These are phyloP conservation scores for Cloeon dipterum DNA, from an alignment of 2,888 invertebrate genomes.

Conservation along the genomic window DNA sequence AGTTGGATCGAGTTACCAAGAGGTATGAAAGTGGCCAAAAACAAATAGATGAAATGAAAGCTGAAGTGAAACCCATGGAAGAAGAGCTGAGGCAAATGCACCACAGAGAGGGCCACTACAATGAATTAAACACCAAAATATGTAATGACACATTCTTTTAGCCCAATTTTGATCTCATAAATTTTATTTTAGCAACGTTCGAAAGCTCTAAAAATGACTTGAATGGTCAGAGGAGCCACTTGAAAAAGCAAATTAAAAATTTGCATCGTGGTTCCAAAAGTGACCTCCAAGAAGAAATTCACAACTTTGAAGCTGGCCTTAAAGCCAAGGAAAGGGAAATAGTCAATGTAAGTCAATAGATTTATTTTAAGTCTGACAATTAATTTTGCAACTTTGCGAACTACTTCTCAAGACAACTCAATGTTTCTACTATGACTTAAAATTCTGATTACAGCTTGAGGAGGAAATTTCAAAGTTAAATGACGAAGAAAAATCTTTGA, in stretches of 20 bases:
- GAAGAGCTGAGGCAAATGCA: constrained; percentile 18
- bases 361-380: no score
- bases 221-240: constrained; percentile 5
- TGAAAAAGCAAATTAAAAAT: constrained; percentile 5
- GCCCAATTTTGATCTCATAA: no score
- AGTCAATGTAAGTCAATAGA: constrained; percentile 1
- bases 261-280: constrained; percentile 2
- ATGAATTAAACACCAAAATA: constrained; percentile 14
- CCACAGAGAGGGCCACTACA: constrained; percentile 16
- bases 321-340: constrained; percentile 1
- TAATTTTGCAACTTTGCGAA: no score
- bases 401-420: no score
- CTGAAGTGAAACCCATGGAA: constrained; percentile 21
- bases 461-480: constrained; percentile 13
- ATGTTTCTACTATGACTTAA: not conserved
- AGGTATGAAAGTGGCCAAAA: constrained; percentile 9
- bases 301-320: not conserved
- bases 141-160: constrained; percentile 21
- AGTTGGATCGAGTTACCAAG: constrained; percentile 21
- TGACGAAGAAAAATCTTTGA: constrained; percentile 16
- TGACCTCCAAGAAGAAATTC: constrained; percentile 1
- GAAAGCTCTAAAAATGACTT: constrained; percentile 3
- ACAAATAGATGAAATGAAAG: constrained; percentile 19
- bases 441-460: constrained; percentile 14
- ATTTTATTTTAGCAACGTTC: not conserved